Conservation (phyloP, 2,888 invertebrate species). For the Cryptus armator region DNA sequence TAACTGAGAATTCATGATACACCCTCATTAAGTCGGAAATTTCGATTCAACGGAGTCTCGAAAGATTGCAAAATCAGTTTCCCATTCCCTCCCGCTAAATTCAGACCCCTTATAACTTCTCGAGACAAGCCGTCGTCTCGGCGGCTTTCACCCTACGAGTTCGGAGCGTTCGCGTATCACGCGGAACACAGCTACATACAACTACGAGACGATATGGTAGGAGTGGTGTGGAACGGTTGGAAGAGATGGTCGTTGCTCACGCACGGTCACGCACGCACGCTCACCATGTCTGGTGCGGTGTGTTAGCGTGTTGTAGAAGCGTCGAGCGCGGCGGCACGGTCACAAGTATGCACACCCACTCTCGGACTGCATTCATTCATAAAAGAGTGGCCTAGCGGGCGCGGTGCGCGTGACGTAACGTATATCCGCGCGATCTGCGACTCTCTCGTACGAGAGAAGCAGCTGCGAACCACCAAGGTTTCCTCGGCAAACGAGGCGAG, state of each 20-base stretch:
- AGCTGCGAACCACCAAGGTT: constrained; percentile 31
- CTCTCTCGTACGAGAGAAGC: constrained; percentile 40
- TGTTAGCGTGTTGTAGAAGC: constrained; percentile 24
- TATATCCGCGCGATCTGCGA: constrained; percentile 46
- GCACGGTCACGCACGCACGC: constrained; percentile 69
- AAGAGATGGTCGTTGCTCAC: constrained; percentile 48
- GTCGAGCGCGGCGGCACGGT: constrained; percentile 33
- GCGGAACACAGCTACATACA: constrained; percentile 18
- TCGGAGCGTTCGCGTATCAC: not conserved
- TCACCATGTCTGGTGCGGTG: constrained; percentile 45
- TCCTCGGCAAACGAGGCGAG: constrained; percentile 26
- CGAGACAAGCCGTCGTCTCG: not conserved
- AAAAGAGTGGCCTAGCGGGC: constrained; percentile 76
- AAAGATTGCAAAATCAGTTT: not conserved
- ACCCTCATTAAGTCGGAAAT: no score
- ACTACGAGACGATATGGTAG: not conserved
- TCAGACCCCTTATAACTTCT: not conserved
- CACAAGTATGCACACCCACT: constrained; percentile 76
- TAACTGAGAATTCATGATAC: no score
- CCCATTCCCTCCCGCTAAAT: not conserved
- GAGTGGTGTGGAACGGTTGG: constrained; percentile 13
- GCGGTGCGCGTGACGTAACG: constrained; percentile 60
- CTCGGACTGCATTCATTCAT: constrained; percentile 82
- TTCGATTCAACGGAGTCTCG: no score
- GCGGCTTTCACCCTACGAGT: not conserved